A percentile compares a stretch with the other conserved stretches of the same genome.
Evolutionary conservation across 1,140 invertebrate species (phyloP).

Genomic region (Calosoma granatense): DNA sequence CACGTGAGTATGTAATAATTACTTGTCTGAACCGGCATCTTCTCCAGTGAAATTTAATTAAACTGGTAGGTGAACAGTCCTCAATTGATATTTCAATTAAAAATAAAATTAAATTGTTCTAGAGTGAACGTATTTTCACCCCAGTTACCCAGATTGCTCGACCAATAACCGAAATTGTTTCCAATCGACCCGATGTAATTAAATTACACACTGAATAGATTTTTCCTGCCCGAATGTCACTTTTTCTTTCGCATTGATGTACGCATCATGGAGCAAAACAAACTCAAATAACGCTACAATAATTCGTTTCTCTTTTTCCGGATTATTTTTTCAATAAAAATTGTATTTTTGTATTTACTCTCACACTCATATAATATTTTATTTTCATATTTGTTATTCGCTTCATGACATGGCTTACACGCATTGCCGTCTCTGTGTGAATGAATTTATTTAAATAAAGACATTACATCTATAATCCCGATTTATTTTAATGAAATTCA

Average conservation of each 20-base stretch:
- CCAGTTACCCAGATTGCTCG: conserved; percentile 4
- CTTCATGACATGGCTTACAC: too few species aligned
- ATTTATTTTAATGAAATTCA: too few species aligned
- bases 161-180: conserved; percentile 6
- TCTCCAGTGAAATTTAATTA: neutral
- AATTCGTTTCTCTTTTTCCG: neutral
- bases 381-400: too few species aligned
- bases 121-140: conserved; percentile 4
- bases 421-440: too few species aligned
- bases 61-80: neutral
- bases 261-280: neutral
- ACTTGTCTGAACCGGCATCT: too few species aligned
- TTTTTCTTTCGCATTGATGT: neutral
- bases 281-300: neutral
- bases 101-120: conserved; percentile 3
- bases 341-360: too few species aligned
- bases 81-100: conserved; percentile 2
- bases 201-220: conserved; percentile 1
- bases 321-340: neutral
- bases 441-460: too few species aligned
- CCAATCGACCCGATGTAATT: conserved; percentile 1
- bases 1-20: too few species aligned
- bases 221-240: neutral
- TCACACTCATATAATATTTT: too few species aligned
- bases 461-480: too few species aligned